Conservation (phyloP, 2,888 invertebrate genomes). For the Portevinia maculata region DNA sequence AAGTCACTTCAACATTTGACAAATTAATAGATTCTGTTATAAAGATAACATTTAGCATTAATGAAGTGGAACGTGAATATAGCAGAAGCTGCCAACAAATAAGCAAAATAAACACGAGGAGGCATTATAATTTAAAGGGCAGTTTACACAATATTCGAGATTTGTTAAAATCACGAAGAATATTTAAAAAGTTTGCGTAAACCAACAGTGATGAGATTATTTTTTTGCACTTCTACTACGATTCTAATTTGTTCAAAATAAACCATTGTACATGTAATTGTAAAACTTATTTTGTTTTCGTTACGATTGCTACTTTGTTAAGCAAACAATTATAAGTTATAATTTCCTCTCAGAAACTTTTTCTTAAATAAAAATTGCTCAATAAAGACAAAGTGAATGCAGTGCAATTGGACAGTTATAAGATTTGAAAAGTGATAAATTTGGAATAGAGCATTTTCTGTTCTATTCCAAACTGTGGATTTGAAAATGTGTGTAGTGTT, state of each 20-base stretch:
- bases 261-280: constrained; percentile 25
- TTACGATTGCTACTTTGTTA: constrained; percentile 20
- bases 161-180: not conserved
- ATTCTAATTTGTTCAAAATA: constrained; percentile 10
- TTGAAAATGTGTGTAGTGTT: constrained; percentile 52
- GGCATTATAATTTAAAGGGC: not conserved
- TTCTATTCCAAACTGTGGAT: constrained; percentile 8
- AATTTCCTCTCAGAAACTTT: constrained; percentile 37
- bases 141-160: constrained; percentile 4
- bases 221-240: constrained; percentile 5
- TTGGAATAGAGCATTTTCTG: constrained; percentile 8
- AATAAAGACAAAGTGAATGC: constrained; percentile 36
- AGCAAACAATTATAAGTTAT: constrained; percentile 23
- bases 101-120: not conserved
- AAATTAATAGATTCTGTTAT: too few species aligned
- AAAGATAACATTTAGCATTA: not conserved
- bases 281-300: constrained; percentile 1
- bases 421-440: constrained; percentile 21
- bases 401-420: constrained; percentile 43
- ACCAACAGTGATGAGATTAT: not conserved
- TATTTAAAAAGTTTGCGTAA: not conserved
- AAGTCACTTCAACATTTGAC: too few species aligned
- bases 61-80: constrained; percentile 4
- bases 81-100: not conserved
- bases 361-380: constrained; percentile 12